These are phyloP conservation scores for Galaxias olidus DNA, from an alignment of 2,797 vertebrate genomes.

Conservation along the genomic window DNA sequence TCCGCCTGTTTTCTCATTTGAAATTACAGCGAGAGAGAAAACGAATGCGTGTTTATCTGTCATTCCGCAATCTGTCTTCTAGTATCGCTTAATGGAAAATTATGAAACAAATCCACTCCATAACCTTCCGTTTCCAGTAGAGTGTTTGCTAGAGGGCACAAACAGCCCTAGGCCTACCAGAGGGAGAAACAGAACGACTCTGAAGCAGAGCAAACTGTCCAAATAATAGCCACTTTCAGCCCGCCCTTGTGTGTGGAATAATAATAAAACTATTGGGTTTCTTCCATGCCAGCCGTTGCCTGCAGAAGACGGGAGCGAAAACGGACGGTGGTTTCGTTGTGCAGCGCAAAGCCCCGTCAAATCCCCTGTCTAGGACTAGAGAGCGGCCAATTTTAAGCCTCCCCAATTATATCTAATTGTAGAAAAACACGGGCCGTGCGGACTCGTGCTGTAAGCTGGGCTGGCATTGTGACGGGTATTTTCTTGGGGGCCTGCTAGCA, in stretches of 20 bases:
- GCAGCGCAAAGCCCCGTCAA: constrained; percentile 43
- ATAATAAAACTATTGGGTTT: constrained; percentile 50
- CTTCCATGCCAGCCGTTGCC: constrained; percentile 54
- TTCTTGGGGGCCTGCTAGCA: constrained; percentile 50
- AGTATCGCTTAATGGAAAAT: constrained; percentile 29
- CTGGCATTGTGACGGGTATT: constrained; percentile 53
- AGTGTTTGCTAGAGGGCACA: constrained; percentile 47
- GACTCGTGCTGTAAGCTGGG: constrained; percentile 49
- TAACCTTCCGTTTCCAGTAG: constrained; percentile 48
- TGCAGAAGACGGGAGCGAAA: constrained; percentile 41
- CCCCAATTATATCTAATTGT: constrained; percentile 76
- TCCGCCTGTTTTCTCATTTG: constrained; percentile 31
- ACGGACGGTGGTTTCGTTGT: constrained; percentile 59
- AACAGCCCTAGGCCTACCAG: constrained; percentile 44
- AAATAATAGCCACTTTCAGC: constrained; percentile 46
- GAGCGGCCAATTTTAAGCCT: constrained; percentile 68
- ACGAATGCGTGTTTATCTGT: constrained; percentile 42
- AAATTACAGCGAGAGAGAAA: constrained; percentile 17
- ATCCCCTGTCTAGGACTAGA: constrained; percentile 45
- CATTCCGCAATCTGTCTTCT: constrained; percentile 29
- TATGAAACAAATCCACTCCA: constrained; percentile 43
- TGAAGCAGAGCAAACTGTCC: constrained; percentile 48
- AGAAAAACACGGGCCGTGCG: constrained; percentile 58
- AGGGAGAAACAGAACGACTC: constrained; percentile 48
- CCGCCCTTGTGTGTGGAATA: constrained; percentile 45